These are phyloP conservation scores for Scaptomyza graminum DNA, from an alignment of 1,140 invertebrate species.

Conservation along the genomic window DNA sequence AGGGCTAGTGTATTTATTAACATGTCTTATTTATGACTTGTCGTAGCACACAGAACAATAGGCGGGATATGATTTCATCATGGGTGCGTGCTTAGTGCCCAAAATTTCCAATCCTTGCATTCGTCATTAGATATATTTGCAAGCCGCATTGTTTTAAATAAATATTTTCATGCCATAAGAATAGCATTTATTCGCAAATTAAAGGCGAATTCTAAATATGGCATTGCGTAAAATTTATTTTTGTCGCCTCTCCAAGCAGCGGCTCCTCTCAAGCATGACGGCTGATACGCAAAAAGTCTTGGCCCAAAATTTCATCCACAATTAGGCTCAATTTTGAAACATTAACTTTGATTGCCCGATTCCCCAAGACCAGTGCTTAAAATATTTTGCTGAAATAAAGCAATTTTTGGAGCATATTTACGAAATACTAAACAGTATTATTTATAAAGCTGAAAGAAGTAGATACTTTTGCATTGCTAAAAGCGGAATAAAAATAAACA, in stretches of 20 bases:
- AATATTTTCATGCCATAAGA: constrained; percentile 46
- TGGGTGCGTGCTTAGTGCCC: constrained; percentile 24
- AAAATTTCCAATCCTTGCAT: constrained; percentile 22
- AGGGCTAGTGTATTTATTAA: constrained; percentile 5
- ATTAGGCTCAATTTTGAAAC: constrained; percentile 74
- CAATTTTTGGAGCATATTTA: too few species aligned
- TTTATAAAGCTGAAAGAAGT: too few species aligned
- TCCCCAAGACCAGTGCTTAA: constrained; percentile 14
- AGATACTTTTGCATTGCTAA: too few species aligned
- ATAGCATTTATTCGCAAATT: constrained; percentile 42
- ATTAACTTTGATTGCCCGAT: constrained; percentile 49
- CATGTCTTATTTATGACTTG: constrained; percentile 25
- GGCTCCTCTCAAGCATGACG: constrained; percentile 47
- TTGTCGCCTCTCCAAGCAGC: constrained; percentile 47
- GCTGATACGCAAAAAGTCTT: constrained; percentile 29
- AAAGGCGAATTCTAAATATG: constrained; percentile 66
- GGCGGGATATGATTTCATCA: constrained; percentile 48
- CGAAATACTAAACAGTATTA: too few species aligned
- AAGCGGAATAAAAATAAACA: too few species aligned
- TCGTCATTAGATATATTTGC: constrained; percentile 39
- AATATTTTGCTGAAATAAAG: neutral
- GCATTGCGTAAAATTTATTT: constrained; percentile 64
- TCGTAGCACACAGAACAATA: constrained; percentile 11
- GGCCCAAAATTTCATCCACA: constrained; percentile 51
- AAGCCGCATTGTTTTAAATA: constrained; percentile 63